These are phyloP conservation scores for Drosophila melanosoma DNA, from an alignment of 2,888 invertebrate species.

Conservation along the genomic window DNA sequence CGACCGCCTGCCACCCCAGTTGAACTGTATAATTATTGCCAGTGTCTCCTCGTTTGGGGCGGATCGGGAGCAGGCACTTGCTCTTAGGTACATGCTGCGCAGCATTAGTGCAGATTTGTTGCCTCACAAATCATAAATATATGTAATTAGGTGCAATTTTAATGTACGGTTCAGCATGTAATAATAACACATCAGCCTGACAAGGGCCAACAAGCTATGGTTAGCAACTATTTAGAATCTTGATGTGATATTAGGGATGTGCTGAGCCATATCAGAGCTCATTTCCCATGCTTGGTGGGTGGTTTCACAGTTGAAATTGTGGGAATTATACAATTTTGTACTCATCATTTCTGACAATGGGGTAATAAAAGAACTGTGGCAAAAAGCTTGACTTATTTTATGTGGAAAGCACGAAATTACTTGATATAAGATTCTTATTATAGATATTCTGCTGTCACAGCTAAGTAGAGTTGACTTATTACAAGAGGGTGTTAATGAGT, in stretches of 20 bases:
- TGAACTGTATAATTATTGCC: conserved; percentile 57
- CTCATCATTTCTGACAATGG: conserved; percentile 49
- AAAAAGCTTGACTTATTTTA: conserved; percentile 48
- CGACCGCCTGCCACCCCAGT: neutral
- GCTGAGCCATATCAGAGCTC: conserved; percentile 55
- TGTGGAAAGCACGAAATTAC: conserved; percentile 59
- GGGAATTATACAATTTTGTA: conserved; percentile 49
- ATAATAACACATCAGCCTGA: conserved; percentile 10
- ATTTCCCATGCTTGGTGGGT: conserved; percentile 74
- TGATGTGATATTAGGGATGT: conserved; percentile 40
- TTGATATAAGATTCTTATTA: conserved; percentile 33
- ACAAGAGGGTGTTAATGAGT: neutral
- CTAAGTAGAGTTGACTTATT: neutral
- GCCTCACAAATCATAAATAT: conserved; percentile 61
- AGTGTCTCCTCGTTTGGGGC: conserved; percentile 37
- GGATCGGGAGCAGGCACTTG: neutral
- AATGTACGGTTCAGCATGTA: conserved; percentile 46
- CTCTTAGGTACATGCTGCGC: conserved; percentile 17
- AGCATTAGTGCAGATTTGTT: conserved; percentile 51
- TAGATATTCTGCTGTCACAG: conserved; percentile 23
- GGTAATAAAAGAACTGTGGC: conserved; percentile 54
- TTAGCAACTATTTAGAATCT: conserved; percentile 29
- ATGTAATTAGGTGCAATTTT: conserved; percentile 65
- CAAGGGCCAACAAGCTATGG: conserved; percentile 36
- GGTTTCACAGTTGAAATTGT: conserved; percentile 54